Base-by-base conservation (phyloP, 2,113 vertebrate species). In the Coturnix japonica region DNA sequence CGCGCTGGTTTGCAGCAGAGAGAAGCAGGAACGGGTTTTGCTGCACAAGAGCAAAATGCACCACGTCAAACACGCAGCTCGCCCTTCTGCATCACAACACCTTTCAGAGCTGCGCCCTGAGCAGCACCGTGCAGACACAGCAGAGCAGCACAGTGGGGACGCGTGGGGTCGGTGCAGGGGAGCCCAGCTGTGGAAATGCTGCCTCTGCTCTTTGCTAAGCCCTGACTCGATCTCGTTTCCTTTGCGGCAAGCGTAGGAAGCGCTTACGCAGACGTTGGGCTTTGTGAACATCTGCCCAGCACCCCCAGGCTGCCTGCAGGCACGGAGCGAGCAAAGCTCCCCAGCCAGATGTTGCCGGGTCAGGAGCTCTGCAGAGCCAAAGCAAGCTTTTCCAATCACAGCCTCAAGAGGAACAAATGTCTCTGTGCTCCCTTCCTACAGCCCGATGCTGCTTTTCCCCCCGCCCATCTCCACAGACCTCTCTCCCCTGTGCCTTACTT, bases 401-500 rank as follows among this genome's bases (percentile, higher is more conserved):
- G n/a, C 41, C 41, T 26, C 41, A 11, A 44, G 41, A 46, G 41
- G 56, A 44, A 57, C 72, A 74, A 59, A 35, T 10, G 21, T 33
- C 54, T 74, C 71, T 22, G 14, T 3, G 72, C 53, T 25, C 39
- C 71, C 22, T 44, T 26, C 39, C 23, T 26, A 73, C 4, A 15
- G 51, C 54, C 39, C 4, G 15, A n/a, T 31, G 8, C 63, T 21
- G 64, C 19, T 43, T 10, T 13, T n/a, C 43, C 17, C 37, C 6
- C 13, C 47, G 35, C 70, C 81, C 57, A 7, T 6, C 76, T 64
- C 80, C 31, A 37, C 13, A 37, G 61, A 31, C 5, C 9, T 23
- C 21, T n/a, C 51, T 61, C 15, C 41, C 61, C 12, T 2, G 8
- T 0, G 9, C 91, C 98, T 97, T 96, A 99, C 98, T 85, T 98